Conservation (phyloP, 1,140 invertebrate genomes). For the Holotrichia oblita region DNA sequence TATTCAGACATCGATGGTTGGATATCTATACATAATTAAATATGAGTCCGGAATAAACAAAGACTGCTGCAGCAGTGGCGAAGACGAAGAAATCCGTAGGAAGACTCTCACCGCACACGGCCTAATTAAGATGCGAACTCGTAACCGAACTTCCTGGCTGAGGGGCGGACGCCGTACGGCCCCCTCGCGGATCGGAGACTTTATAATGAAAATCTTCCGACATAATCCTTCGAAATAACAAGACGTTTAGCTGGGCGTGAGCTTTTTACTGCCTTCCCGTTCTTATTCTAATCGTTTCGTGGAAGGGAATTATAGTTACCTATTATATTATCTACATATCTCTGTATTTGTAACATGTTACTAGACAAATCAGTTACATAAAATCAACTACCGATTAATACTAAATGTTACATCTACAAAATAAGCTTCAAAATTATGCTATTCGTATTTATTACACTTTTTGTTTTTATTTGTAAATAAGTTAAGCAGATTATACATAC, state of each 20-base stretch:
- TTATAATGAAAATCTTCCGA: slow-evolving; percentile 39
- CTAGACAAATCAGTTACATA: no score
- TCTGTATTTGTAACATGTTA: no score
- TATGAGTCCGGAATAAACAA: slow-evolving; percentile 50
- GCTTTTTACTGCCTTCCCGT: slow-evolving; percentile 8
- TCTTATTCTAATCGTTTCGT: slow-evolving; percentile 6
- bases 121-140: slow-evolving; percentile 40
- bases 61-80: slow-evolving; percentile 36
- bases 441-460: no score
- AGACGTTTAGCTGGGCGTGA: slow-evolving; percentile 31
- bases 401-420: no score
- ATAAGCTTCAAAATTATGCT: no score
- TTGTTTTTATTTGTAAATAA: no score
- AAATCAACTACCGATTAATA: no score
- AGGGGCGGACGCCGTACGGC: not conserved
- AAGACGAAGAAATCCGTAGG: slow-evolving; percentile 37
- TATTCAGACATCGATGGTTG: slow-evolving; percentile 50
- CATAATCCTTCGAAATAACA: slow-evolving; percentile 38
- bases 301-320: not conserved
- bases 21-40: slow-evolving; percentile 50
- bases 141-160: slow-evolving; percentile 28
- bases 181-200: slow-evolving; percentile 16
- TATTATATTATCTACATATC: not conserved
- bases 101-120: slow-evolving; percentile 29
- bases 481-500: no score